Conservation (phyloP, 2,888 invertebrate species). For the Pyrgus malvae region DNA sequence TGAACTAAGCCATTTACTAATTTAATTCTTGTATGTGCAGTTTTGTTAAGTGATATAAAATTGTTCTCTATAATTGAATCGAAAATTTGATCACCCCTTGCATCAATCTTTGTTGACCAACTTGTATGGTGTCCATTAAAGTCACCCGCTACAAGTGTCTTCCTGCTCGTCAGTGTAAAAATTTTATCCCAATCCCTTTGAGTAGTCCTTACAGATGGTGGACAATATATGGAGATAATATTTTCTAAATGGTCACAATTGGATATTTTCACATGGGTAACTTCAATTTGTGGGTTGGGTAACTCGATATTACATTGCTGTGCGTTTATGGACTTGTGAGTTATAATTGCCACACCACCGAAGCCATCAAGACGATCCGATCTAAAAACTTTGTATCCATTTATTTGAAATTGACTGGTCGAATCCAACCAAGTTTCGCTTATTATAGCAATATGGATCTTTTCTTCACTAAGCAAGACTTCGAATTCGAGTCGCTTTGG, state of each 20-base stretch:
- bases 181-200: conserved; percentile 21
- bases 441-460: conserved; percentile 31
- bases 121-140: conserved; percentile 35
- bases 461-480: conserved; percentile 22
- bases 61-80: conserved; percentile 24
- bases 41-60: conserved; percentile 27
- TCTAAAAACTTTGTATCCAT: conserved; percentile 24
- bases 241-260: too few species aligned
- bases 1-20: conserved; percentile 29
- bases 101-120: conserved; percentile 34
- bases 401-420: conserved; percentile 5
- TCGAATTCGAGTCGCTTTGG: background rate
- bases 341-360: conserved; percentile 31
- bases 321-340: too few species aligned
- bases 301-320: background rate
- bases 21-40: conserved; percentile 22
- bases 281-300: background rate
- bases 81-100: conserved; percentile 30
- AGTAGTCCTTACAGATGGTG: background rate
- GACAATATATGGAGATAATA: conserved; percentile 21
- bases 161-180: background rate
- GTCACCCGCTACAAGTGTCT: conserved; percentile 19
- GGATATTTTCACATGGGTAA: too few species aligned
- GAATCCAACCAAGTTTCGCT: conserved; percentile 34
- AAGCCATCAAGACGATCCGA: conserved; percentile 26